These are phyloP conservation scores for Napeogenes inachia DNA, from an alignment of 2,888 invertebrate species.

Conservation along the genomic window DNA sequence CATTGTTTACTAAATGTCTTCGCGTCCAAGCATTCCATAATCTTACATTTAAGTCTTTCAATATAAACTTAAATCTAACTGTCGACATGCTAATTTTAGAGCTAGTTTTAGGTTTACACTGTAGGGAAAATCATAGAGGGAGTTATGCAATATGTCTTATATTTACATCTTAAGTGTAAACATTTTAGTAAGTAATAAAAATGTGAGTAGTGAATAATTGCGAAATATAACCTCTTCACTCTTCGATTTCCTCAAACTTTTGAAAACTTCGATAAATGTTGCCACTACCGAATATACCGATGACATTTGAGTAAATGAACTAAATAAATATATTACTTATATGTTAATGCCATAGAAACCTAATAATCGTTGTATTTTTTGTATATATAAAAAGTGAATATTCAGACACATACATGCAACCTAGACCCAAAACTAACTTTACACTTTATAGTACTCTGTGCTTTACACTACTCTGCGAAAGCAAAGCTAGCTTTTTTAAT, in stretches of 20 bases:
- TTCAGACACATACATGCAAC: too few relatives aligned
- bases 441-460: too few relatives aligned
- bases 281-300: background rate
- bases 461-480: too few relatives aligned
- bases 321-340: too few relatives aligned
- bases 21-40: constrained; percentile 61
- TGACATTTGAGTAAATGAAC: too few relatives aligned
- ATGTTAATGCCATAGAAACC: too few relatives aligned
- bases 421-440: too few relatives aligned
- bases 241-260: constrained; percentile 1
- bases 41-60: constrained; percentile 56
- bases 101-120: constrained; percentile 7
- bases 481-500: too few relatives aligned
- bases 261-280: constrained; percentile 8
- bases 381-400: too few relatives aligned
- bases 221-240: constrained; percentile 29
- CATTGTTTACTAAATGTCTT: constrained; percentile 49
- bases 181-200: constrained; percentile 7
- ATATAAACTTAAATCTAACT: constrained; percentile 44
- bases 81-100: constrained; percentile 44
- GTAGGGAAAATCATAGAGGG: background rate
- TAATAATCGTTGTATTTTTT: too few relatives aligned
- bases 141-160: background rate
- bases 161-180: constrained; percentile 9
- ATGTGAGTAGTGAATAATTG: constrained; percentile 19